Conservation (phyloP, 2,797 vertebrate genomes). For the Rhadinocentrus ornatus region DNA sequence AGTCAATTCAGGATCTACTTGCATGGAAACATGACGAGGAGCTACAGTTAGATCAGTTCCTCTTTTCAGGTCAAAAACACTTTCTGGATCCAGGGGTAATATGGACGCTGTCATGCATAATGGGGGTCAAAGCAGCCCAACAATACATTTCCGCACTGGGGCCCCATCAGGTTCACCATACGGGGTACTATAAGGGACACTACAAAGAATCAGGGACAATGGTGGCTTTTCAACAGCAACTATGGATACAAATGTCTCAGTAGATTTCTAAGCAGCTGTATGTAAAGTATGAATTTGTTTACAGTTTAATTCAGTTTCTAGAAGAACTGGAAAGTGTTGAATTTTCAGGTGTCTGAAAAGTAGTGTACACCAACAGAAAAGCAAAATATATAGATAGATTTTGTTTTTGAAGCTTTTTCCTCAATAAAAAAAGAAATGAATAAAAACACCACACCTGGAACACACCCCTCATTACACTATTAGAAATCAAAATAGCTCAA, state of each 20-base stretch:
- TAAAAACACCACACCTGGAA: neutral
- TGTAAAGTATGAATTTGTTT: neutral
- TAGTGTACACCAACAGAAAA: neutral
- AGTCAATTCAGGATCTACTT: neutral
- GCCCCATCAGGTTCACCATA: neutral
- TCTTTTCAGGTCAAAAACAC: neutral
- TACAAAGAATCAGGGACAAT: slow-evolving; percentile 3
- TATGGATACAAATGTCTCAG: neutral
- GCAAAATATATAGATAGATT: neutral
- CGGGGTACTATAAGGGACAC: neutral
- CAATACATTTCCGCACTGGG: neutral
- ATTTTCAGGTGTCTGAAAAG: neutral
- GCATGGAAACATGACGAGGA: neutral
- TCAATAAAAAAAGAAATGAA: neutral
- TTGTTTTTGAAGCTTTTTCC: neutral
- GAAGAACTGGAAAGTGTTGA: neutral
- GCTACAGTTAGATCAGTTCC: neutral
- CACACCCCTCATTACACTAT: neutral
- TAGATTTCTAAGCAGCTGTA: slow-evolving; percentile 9
- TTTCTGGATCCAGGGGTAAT: neutral
- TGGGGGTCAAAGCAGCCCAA: neutral
- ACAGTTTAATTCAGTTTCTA: neutral
- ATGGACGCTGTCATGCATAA: neutral
- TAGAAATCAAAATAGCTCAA: neutral
- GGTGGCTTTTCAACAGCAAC: neutral